Percentiles rank a stretch among this genome's conserved stretches.
These are phyloP conservation scores for Garrulus glandarius DNA, from an alignment of 2,797 vertebrate genomes.

Conservation along the genomic window DNA sequence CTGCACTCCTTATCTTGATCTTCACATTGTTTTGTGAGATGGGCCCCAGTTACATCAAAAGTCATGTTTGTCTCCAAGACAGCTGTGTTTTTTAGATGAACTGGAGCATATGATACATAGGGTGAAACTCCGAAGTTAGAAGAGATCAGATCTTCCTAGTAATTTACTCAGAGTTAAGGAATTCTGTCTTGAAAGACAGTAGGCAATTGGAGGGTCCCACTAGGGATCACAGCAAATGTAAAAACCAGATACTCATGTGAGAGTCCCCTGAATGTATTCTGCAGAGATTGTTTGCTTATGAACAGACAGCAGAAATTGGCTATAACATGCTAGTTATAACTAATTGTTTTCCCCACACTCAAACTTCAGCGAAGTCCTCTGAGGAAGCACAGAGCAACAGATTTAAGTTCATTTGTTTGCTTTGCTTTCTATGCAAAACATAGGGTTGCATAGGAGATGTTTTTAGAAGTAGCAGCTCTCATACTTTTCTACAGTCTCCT, in stretches of 20 bases:
- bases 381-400: neutral
- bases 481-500: neutral
- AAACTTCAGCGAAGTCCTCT: neutral
- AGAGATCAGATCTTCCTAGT: constrained; percentile 18
- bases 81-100: constrained; percentile 39
- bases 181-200: constrained; percentile 29
- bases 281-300: neutral
- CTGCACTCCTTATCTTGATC: constrained; percentile 57
- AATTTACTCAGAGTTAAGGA: constrained; percentile 7
- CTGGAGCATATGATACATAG: neutral
- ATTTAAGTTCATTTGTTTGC: neutral
- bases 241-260: neutral
- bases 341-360: neutral
- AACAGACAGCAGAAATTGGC: neutral
- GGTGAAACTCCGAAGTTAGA: constrained; percentile 2
- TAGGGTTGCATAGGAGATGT: neutral
- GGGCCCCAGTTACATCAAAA: constrained; percentile 53
- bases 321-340: neutral
- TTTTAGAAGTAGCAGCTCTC: neutral
- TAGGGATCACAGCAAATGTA: neutral
- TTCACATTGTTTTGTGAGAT: constrained; percentile 49
- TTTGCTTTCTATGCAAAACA: neutral
- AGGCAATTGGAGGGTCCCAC: neutral
- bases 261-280: neutral
- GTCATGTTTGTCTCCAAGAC: constrained; percentile 43